Conservation (phyloP, 2,888 invertebrate genomes). For the Watsonalla binaria region DNA sequence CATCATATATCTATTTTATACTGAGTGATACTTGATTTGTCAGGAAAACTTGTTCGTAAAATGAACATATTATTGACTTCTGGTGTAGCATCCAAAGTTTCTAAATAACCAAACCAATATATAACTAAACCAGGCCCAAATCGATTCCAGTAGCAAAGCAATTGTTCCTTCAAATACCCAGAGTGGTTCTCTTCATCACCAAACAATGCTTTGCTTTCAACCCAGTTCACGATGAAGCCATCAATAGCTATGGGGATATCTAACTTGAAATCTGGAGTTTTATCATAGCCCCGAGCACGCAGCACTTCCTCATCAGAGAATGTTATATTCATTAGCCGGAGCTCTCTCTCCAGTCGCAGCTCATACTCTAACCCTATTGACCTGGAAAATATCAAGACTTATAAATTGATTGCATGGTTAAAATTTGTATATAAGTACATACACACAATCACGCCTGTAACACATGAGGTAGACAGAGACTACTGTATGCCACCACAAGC, state of each 20-base stretch:
- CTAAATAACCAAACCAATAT: slow-evolving; percentile 95
- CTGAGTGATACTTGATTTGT: slow-evolving; percentile 65
- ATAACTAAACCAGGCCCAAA: slow-evolving; percentile 97
- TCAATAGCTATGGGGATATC: slow-evolving; percentile 92
- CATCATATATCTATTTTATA: slow-evolving; percentile 54
- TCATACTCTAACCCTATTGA: slow-evolving; percentile 93
- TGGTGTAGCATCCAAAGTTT: slow-evolving; percentile 82
- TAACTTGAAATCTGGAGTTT: slow-evolving; percentile 95
- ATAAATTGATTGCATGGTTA: too few species aligned
- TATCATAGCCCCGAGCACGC: slow-evolving; percentile 91
- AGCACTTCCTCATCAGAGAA: slow-evolving; percentile 87
- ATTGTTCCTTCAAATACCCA: slow-evolving; percentile 89
- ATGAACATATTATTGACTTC: slow-evolving; percentile 81
- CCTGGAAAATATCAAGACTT: slow-evolving; percentile 56
- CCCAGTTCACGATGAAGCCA: slow-evolving; percentile 94
- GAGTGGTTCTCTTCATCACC: slow-evolving; percentile 90
- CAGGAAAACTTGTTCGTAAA: slow-evolving; percentile 75
- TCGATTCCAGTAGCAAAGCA: slow-evolving; percentile 93
- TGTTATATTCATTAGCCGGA: slow-evolving; percentile 68
- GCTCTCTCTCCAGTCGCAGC: slow-evolving; percentile 82
- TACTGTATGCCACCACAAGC: too few species aligned
- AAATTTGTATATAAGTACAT: too few species aligned
- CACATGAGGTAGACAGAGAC: too few species aligned
- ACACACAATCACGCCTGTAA: too few species aligned
- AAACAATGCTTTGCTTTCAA: slow-evolving; percentile 97